Percentiles rank a stretch among this genome's conserved stretches.
phyloP scores from a whole-genome alignment of 1,140 invertebrate genomes.

The Leptinotarsa defecta region DNA sequence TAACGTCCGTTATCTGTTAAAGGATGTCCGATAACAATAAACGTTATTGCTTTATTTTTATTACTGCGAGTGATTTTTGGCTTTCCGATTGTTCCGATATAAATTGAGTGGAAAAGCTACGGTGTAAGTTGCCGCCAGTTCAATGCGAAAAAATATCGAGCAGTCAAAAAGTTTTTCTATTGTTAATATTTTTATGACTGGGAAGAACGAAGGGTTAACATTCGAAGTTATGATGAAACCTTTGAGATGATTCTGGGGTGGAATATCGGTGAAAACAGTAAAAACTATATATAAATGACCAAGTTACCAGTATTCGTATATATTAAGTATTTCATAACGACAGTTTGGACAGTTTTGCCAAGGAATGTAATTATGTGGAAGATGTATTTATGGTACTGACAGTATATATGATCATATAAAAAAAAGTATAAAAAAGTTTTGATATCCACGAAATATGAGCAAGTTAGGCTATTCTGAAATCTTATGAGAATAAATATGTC shows the following conservation, averaged over 20 bases:
- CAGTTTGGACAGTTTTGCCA: too few relatives aligned
- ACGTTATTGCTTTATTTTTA: conserved; percentile 26
- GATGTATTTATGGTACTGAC: too few relatives aligned
- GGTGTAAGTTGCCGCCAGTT: background rate
- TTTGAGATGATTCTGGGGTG: background rate
- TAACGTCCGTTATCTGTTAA: conserved; percentile 15
- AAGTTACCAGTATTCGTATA: too few relatives aligned
- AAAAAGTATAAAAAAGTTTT: too few relatives aligned
- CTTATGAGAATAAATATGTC: too few relatives aligned
- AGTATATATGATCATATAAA: too few relatives aligned
- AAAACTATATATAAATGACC: background rate
- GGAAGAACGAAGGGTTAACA: background rate
- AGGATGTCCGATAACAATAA: conserved; percentile 24
- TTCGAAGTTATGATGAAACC: background rate
- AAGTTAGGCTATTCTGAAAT: too few relatives aligned
- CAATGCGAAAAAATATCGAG: background rate
- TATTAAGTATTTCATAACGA: too few relatives aligned
- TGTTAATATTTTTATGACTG: background rate
- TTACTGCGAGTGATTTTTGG: conserved; percentile 18
- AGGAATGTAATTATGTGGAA: too few relatives aligned
- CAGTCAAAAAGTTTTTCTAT: background rate
- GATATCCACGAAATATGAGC: too few relatives aligned
- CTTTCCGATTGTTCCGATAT: conserved; percentile 13
- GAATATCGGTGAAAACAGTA: background rate
- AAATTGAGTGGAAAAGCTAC: conserved; percentile 19